phyloP scores from a whole-genome alignment of 1,140 invertebrate genomes.

The Drosophila asahinai region DNA sequence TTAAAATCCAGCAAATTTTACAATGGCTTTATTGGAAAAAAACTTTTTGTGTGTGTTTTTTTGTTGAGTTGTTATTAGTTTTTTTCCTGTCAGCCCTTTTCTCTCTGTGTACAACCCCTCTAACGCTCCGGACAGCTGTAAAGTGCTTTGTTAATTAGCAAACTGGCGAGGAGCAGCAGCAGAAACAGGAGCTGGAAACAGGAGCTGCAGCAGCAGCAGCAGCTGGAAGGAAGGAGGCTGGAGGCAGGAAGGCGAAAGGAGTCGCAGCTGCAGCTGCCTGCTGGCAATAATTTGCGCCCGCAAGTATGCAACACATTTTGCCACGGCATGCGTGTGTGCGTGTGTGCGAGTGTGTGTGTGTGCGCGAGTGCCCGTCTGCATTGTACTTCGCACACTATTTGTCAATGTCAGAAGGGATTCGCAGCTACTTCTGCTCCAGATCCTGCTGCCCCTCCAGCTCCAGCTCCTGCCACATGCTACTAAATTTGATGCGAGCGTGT shows the following conservation, averaged over 20 bases:
- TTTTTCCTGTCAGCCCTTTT: background rate
- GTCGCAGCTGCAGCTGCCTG: slow-evolving; percentile 55
- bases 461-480: background rate
- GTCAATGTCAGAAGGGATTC: slow-evolving; percentile 73
- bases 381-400: slow-evolving; percentile 79
- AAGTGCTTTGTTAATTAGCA: slow-evolving; percentile 83
- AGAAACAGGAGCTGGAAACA: slow-evolving; percentile 10
- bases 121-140: slow-evolving; percentile 50
- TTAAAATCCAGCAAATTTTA: too few species aligned
- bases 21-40: too few species aligned
- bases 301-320: slow-evolving; percentile 81
- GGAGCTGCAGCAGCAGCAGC: slow-evolving; percentile 4
- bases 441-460: background rate
- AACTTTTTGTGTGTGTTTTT: too few species aligned
- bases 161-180: slow-evolving; percentile 48
- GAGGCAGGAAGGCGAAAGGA: background rate
- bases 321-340: slow-evolving; percentile 45
- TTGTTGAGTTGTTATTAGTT: too few species aligned
- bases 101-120: background rate
- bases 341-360: slow-evolving; percentile 9
- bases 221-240: background rate
- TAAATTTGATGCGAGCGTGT: slow-evolving; percentile 30
- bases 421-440: slow-evolving; percentile 41
- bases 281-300: slow-evolving; percentile 80
- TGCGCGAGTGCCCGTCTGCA: slow-evolving; percentile 37